These are phyloP conservation scores for Acanthosepion esculentum DNA, from an alignment of 2,888 invertebrate species.

Conservation along the genomic window DNA sequence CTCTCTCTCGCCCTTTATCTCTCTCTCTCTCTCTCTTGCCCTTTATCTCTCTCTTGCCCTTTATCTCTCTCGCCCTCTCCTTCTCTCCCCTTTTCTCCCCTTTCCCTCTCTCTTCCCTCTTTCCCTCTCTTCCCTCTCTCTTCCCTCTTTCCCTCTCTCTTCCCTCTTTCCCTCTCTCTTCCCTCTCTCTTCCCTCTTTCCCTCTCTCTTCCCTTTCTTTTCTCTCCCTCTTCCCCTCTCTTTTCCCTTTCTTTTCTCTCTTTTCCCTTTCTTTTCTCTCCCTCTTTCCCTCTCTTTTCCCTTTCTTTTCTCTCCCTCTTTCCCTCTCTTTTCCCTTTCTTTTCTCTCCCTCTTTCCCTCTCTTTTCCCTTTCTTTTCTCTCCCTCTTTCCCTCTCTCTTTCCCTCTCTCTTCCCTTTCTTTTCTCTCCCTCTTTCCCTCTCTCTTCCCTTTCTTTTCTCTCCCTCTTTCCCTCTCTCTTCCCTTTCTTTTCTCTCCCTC, in stretches of 20 bases:
- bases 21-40: too few relatives aligned
- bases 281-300: neutral
- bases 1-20: neutral
- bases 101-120: fast-evolving
- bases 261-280: neutral
- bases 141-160: neutral
- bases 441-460: neutral
- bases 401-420: neutral
- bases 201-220: neutral
- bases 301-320: too few relatives aligned
- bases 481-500: too few relatives aligned
- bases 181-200: too few relatives aligned
- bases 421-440: too few relatives aligned
- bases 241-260: neutral
- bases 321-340: too few relatives aligned
- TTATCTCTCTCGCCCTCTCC: neutral
- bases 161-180: too few relatives aligned
- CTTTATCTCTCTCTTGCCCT: neutral
- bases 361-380: neutral
- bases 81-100: neutral
- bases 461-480: too few relatives aligned
- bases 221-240: neutral
- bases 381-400: neutral
- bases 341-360: too few relatives aligned
- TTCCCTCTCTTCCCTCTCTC: neutral